Evolutionary conservation across 2,113 vertebrate genomes (phyloP), one percentile per base, ranked within the genome.

Genomic region (Myrmecobius fasciatus): DNA sequence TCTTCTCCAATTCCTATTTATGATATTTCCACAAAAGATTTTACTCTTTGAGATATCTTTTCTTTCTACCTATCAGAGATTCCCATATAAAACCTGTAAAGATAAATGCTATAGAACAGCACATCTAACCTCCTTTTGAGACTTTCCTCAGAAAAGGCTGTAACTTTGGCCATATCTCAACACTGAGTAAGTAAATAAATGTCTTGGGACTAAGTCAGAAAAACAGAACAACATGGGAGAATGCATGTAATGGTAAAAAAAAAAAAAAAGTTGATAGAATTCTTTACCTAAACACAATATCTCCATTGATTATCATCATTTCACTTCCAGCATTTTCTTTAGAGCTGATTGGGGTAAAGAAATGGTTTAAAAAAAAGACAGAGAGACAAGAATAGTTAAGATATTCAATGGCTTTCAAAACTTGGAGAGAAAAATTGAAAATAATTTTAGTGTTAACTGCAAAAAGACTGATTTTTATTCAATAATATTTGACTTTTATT

Each of bases 401-500:
- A 88, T 2, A 22, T 54, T 83, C 3, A 26, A 52, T 91, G 67
- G 0, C 89, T 2, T 83, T 93, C 89, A 25, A 22, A 24, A 91
- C 28, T 83, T 17, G 8, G 8, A 89, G 95, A 93, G 28, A 7
- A 94, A 2, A 88, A 46, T n/a, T 26, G 3, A 75, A 91, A 92
- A 48, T 52, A 92, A 46, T 67, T 88, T 11, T 48, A 0, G 25
- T 12, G 36, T 95, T 31, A 89, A 28, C 53, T 93, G 90, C 0
- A 31, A 94, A 94, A 94, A 75, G 36, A 49, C 46, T 26, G 25
- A 3, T 54, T 67, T 12, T 91, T 47, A 48, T 93, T 97, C 36
- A 93, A 2, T 90, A n/a, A 3, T 60, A 91, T 92, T 10, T 92
- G n/a, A 46, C 53, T 93, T 91, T 95, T 91, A 49, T 94, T 91